Percentiles rank a stretch among this genome's conserved stretches.
phyloP scores from a whole-genome alignment of 2,797 vertebrate species.

The Heteromormyrus szaboi region DNA sequence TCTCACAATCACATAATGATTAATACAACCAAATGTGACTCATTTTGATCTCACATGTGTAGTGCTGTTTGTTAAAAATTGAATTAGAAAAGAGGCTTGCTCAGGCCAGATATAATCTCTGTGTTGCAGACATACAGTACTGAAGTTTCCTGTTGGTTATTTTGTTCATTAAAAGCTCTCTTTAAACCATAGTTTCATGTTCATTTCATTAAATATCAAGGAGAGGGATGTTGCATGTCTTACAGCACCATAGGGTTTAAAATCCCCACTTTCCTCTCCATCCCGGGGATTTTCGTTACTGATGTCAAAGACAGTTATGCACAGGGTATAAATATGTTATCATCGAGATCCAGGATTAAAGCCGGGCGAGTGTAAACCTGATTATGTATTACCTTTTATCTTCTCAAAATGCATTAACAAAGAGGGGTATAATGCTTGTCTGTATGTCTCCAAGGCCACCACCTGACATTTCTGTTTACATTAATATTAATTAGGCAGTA shows the following conservation, averaged over 20 bases:
- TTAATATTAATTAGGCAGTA: slow-evolving; percentile 12
- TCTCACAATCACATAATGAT: neutral
- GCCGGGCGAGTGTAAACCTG: slow-evolving; percentile 1
- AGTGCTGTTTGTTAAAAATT: neutral
- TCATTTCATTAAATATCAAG: neutral
- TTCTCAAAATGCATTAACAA: slow-evolving; percentile 15
- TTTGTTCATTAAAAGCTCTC: neutral
- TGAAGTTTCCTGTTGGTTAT: neutral
- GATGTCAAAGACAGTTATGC: slow-evolving; percentile 8
- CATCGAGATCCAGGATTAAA: slow-evolving; percentile 10
- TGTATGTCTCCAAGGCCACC: neutral
- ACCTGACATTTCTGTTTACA: slow-evolving; percentile 13
- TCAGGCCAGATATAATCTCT: neutral
- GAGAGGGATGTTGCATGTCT: neutral
- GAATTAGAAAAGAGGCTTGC: neutral
- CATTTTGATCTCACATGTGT: neutral
- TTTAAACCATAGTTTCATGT: neutral
- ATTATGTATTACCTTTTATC: neutral
- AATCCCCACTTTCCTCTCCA: neutral
- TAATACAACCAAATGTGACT: neutral
- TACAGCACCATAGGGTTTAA: neutral
- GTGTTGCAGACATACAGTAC: neutral
- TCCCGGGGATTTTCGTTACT: neutral
- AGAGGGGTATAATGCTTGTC: neutral
- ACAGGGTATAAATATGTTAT: neutral